Percentiles rank a stretch among this genome's conserved stretches.
These are phyloP conservation scores for Orius insidiosus DNA, from an alignment of 1,140 invertebrate species.

Conservation along the genomic window DNA sequence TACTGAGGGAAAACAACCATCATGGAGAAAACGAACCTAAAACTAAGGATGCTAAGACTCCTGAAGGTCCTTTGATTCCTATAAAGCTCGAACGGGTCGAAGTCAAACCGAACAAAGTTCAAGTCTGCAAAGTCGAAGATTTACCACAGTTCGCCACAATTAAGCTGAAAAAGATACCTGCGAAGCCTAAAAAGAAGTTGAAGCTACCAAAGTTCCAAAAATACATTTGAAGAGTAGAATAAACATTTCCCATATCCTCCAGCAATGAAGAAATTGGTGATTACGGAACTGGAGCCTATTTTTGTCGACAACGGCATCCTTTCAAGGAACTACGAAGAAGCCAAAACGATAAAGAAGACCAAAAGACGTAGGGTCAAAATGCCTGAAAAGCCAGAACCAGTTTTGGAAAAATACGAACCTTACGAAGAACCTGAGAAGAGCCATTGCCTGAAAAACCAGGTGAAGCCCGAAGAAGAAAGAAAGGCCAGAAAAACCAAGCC, in stretches of 20 bases:
- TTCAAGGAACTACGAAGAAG: slow-evolving; percentile 50
- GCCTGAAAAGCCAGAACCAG: slow-evolving; percentile 23
- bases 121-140: slow-evolving; percentile 26
- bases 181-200: slow-evolving; percentile 30
- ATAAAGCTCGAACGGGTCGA: slow-evolving; percentile 25
- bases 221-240: slow-evolving; percentile 45
- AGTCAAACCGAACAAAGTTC: slow-evolving; percentile 29
- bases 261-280: slow-evolving; percentile 18
- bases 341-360: slow-evolving; percentile 38
- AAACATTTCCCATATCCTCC: slow-evolving; percentile 30
- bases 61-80: no score
- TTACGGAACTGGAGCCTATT: slow-evolving; percentile 21
- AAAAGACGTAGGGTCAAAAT: slow-evolving; percentile 31
- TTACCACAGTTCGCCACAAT: slow-evolving; percentile 39
- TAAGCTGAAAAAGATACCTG: slow-evolving; percentile 41
- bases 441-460: slow-evolving; percentile 18
- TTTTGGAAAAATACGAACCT: slow-evolving; percentile 16
- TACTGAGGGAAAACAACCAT: no score
- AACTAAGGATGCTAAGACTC: slow-evolving; percentile 9
- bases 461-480: slow-evolving; percentile 25
- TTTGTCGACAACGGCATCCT: slow-evolving; percentile 39
- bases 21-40: slow-evolving; percentile 2
- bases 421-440: slow-evolving; percentile 11
- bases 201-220: slow-evolving; percentile 36
- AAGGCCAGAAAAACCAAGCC: slow-evolving; percentile 20